Conservation (phyloP, 1,140 invertebrate genomes). For the Pachypeltis micranthus region DNA sequence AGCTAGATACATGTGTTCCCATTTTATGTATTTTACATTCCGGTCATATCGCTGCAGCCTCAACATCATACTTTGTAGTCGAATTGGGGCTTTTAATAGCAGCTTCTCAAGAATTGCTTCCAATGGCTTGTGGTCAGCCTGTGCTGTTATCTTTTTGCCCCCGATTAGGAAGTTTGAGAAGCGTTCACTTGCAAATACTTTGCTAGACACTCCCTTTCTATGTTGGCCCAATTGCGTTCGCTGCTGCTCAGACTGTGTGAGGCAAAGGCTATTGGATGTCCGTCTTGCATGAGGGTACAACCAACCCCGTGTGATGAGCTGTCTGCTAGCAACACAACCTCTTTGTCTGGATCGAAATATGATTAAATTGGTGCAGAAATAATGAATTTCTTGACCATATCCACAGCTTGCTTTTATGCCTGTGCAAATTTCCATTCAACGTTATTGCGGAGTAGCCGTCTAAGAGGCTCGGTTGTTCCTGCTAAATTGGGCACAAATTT, state of each 20-base stretch:
- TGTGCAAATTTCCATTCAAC: constrained; percentile 9
- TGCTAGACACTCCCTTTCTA: constrained; percentile 33
- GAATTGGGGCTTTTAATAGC: constrained; percentile 28
- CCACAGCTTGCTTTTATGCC: constrained; percentile 10
- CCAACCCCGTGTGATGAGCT: constrained; percentile 27
- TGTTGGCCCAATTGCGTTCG: constrained; percentile 27
- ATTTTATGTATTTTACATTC: constrained; percentile 3
- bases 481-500: constrained; percentile 28
- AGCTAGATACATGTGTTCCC: not conserved
- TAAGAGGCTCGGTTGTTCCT: constrained; percentile 23
- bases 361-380: constrained; percentile 20
- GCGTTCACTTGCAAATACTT: constrained; percentile 30
- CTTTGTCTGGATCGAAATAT: constrained; percentile 25
- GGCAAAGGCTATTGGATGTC: constrained; percentile 31
- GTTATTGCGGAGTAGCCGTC: constrained; percentile 24
- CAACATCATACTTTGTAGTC: constrained; percentile 28
- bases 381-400: too few relatives aligned
- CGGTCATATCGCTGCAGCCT: not conserved
- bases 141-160: constrained; percentile 28
- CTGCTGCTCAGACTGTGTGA: constrained; percentile 26
- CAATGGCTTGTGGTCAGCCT: constrained; percentile 33
- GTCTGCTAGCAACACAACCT: constrained; percentile 14
- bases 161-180: constrained; percentile 24
- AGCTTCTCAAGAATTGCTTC: constrained; percentile 30
- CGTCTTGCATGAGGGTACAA: constrained; percentile 30